Conservation (phyloP, 2,113 vertebrate genomes). For the Tyrannus savana region DNA sequence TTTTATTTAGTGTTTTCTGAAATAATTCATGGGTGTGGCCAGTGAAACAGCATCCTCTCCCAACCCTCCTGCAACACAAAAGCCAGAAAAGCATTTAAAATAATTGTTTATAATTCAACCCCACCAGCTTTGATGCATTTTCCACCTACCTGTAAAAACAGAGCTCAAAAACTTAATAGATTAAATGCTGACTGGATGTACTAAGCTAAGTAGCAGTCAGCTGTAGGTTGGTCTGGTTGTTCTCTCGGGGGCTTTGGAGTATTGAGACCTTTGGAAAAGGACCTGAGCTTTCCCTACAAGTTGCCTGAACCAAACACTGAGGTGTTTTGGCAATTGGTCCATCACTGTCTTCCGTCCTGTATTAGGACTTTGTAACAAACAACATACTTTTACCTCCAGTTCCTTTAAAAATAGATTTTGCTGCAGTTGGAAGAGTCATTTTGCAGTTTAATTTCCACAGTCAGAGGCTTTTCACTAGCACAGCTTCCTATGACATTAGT, state of each 20-base stretch:
- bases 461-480: slow-evolving; percentile 8
- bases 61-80: neutral
- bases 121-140: neutral
- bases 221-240: neutral
- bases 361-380: neutral
- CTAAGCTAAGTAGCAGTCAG: neutral
- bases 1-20: neutral
- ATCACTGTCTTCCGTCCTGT: neutral
- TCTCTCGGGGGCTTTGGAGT: neutral
- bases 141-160: neutral
- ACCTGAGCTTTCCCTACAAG: neutral
- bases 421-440: neutral
- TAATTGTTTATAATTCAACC: neutral
- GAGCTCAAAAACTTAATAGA: neutral
- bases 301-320: neutral
- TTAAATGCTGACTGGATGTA: neutral
- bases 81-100: neutral
- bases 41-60: neutral
- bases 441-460: neutral
- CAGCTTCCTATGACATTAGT: neutral
- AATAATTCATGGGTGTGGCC: neutral
- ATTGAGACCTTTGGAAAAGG: neutral
- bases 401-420: neutral
- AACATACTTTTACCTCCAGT: neutral
- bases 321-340: neutral